Evolutionary conservation across 2,797 vertebrate genomes (phyloP), one percentile per base, ranked within the genome.

Genomic region (Acanthurus leucopareius): DNA sequence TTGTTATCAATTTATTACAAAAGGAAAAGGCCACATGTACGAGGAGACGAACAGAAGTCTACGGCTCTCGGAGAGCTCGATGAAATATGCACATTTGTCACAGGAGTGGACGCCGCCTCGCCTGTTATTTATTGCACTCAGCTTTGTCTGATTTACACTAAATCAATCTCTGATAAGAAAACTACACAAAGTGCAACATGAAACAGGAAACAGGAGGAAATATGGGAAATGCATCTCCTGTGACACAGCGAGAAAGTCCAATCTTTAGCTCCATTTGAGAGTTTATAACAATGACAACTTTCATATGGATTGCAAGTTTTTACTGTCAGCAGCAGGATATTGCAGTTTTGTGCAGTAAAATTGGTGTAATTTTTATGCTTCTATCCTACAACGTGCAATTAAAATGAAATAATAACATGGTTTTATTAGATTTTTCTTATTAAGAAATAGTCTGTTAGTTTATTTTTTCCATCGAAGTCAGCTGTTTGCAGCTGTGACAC

Each of bases 141-240:
- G 93, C 93, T 94, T 94, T 93, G 91, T 89, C 91, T 90, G 93
- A 93, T 95, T 96, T 95, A 92, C 92, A 94, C 92, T 77, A 88
- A 94, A 96, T 96, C 95, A 94, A 95, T 96, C 95, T 96, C 92
- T 95, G 94, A 96, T 95, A 96, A 96, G 93, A 91, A 87, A 61
- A 89, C 82, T 88, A 80, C 81, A 90, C 89, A 84, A 84, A 81
- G 86, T 56, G 82, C 83, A 84, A 82, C 85, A 88, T 86, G 81
- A 87, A 92, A 92, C 85, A 84, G 83, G 58, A 69, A 80, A 80
- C 59, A 70, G 5, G 35, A 83, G 80, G 59, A 69, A 90, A 87
- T 81, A 57, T 82, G 89, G 82, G 81, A 89, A 92, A 92, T 73
- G 56, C 73, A 79, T 83, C 82, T 82, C 42, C 57, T 11, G 8